Conservation (phyloP, 2,113 vertebrate genomes). For the Gobius niger region DNA sequence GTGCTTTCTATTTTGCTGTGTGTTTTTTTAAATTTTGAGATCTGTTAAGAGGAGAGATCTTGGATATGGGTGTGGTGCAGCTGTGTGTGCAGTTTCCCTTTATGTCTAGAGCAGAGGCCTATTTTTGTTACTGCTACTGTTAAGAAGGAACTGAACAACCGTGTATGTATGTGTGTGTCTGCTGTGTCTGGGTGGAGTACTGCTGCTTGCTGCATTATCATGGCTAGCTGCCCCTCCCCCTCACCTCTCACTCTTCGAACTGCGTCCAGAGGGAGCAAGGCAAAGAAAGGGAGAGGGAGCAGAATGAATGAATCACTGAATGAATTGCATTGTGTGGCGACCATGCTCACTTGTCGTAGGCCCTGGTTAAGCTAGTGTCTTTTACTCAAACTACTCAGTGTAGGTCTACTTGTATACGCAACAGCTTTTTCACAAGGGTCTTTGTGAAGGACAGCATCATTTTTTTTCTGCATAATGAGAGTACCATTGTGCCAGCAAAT, state of each 20-base stretch:
- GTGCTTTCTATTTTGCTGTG: constrained; percentile 61
- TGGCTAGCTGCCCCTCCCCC: constrained; percentile 70
- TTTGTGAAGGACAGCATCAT: constrained; percentile 42
- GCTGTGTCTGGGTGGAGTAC: constrained; percentile 76
- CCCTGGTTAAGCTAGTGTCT: constrained; percentile 63
- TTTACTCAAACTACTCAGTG: constrained; percentile 64
- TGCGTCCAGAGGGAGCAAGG: constrained; percentile 61
- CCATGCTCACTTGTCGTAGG: constrained; percentile 72
- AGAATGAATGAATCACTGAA: constrained; percentile 80
- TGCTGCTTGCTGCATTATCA: constrained; percentile 80
- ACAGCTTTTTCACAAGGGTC: constrained; percentile 40
- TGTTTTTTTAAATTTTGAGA: constrained; percentile 65
- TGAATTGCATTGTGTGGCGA: constrained; percentile 80
- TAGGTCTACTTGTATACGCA: constrained; percentile 49
- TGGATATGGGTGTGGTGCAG: constrained; percentile 62
- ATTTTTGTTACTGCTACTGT: constrained; percentile 53
- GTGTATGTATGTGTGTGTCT: constrained; percentile 51
- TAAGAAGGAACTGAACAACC: constrained; percentile 69
- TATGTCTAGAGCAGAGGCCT: constrained; percentile 25
- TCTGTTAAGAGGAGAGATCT: constrained; percentile 50
- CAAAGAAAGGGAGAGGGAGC: constrained; percentile 66
- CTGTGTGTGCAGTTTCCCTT: constrained; percentile 54
- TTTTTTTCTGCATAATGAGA: constrained; percentile 35
- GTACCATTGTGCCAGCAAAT: constrained; percentile 38
- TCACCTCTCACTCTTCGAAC: constrained; percentile 66